A percentile compares a stretch with the other conserved stretches of the same genome.
These are phyloP conservation scores for Protosalanx chinensis DNA, from an alignment of 2,797 vertebrate species.

Conservation along the genomic window DNA sequence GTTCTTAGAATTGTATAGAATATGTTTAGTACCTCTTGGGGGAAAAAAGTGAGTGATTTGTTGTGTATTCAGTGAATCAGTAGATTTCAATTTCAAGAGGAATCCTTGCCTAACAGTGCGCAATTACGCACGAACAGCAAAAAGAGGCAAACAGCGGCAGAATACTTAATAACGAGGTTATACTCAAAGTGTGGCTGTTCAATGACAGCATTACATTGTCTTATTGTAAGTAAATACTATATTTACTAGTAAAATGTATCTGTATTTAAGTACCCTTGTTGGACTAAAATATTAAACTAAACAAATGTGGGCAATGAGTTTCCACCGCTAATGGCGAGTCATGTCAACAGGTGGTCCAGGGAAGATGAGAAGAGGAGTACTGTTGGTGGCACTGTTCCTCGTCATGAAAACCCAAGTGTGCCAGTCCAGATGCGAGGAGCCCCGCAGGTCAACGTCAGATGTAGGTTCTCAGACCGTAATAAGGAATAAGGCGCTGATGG, in stretches of 20 bases:
- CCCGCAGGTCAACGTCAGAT: conserved; percentile 57
- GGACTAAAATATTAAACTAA: too few species aligned
- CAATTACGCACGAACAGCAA: not conserved
- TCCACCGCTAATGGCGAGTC: not conserved
- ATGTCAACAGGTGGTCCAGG: conserved; percentile 48
- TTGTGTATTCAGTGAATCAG: not conserved
- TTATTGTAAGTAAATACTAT: too few species aligned
- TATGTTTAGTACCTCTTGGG: not conserved
- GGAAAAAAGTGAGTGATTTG: conserved; percentile 9
- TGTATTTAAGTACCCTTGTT: too few species aligned
- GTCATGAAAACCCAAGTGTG: conserved; percentile 71
- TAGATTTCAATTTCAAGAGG: too few species aligned
- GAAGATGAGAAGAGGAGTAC: conserved; percentile 74
- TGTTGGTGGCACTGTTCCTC: conserved; percentile 74
- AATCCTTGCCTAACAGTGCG: not conserved
- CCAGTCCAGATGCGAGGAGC: conserved; percentile 75
- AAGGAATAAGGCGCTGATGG: not conserved
- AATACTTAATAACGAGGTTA: too few species aligned
- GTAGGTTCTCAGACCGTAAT: conserved; percentile 51
- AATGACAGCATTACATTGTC: too few species aligned
- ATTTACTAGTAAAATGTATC: too few species aligned
- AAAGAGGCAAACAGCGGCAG: not conserved
- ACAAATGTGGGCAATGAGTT: too few species aligned
- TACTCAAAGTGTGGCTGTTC: too few species aligned
- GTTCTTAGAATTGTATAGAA: not conserved